These are phyloP conservation scores for Hesperophylax magnus DNA, from an alignment of 1,140 invertebrate genomes.

Conservation along the genomic window DNA sequence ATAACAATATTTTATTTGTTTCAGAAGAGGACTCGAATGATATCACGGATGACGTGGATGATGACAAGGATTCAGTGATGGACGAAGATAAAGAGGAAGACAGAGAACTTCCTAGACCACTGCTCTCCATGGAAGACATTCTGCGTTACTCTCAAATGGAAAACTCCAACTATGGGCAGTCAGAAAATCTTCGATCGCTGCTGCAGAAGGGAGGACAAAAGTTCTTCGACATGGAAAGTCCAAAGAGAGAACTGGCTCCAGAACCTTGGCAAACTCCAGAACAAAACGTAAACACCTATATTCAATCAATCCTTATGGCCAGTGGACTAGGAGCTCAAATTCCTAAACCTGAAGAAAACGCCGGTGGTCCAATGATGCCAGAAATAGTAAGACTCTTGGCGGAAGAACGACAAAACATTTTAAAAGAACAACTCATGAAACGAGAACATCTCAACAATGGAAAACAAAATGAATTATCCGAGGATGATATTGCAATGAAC, in stretches of 20 bases:
- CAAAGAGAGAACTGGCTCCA: constrained; percentile 61
- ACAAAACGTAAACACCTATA: constrained; percentile 70
- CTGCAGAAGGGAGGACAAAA: constrained; percentile 67
- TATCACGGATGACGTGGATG: constrained; percentile 63
- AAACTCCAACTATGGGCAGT: constrained; percentile 59
- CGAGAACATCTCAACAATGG: constrained; percentile 61
- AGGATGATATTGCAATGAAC: constrained; percentile 58
- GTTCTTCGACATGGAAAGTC: constrained; percentile 54
- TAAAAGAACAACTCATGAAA: constrained; percentile 60
- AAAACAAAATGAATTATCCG: constrained; percentile 61
- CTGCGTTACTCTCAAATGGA: constrained; percentile 71
- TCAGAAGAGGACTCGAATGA: constrained; percentile 56
- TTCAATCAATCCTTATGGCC: constrained; percentile 61
- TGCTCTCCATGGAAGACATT: constrained; percentile 75
- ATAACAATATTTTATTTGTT: constrained; percentile 16
- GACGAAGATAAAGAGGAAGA: constrained; percentile 78
- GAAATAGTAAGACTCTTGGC: constrained; percentile 74
- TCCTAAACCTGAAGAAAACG: constrained; percentile 58
- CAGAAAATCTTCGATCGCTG: constrained; percentile 73
- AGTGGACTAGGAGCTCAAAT: constrained; percentile 44
- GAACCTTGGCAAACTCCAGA: constrained; percentile 71
- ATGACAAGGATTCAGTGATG: constrained; percentile 76
- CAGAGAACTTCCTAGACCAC: constrained; percentile 72
- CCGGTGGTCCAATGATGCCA: constrained; percentile 63
- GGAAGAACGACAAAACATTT: constrained; percentile 61